These are phyloP conservation scores for Calephelis perditalis DNA, from an alignment of 2,888 invertebrate species.

Conservation along the genomic window DNA sequence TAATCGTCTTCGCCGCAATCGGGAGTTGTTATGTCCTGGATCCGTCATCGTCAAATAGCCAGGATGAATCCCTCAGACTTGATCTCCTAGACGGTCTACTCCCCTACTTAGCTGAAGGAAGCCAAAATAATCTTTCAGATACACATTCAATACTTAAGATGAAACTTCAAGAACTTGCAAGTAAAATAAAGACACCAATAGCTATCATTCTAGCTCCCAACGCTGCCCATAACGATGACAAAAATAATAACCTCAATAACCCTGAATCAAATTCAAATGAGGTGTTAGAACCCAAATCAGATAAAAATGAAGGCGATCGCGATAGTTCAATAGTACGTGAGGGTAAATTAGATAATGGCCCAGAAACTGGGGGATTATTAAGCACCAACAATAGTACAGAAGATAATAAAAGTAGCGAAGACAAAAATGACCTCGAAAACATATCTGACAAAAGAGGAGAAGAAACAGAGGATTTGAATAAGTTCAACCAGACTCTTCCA, in stretches of 20 bases:
- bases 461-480: no score
- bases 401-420: no score
- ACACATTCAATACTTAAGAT: neutral
- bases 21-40: neutral
- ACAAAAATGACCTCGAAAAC: no score
- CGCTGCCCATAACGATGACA: neutral
- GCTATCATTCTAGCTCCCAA: neutral
- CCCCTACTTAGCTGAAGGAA: neutral
- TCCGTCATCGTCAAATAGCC: neutral
- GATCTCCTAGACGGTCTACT: neutral
- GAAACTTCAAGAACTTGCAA: neutral
- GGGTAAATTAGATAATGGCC: no score
- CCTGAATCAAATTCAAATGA: neutral
- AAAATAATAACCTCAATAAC: neutral
- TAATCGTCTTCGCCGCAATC: neutral
- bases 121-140: neutral
- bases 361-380: no score
- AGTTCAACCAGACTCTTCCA: no score
- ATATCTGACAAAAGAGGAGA: no score
- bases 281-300: no score
- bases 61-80: neutral
- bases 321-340: no score
- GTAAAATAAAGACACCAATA: conserved; percentile 1
- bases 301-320: no score
- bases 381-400: no score